Evolutionary conservation across 2,113 vertebrate species (phyloP).

Genomic region (Limanda limanda): DNA sequence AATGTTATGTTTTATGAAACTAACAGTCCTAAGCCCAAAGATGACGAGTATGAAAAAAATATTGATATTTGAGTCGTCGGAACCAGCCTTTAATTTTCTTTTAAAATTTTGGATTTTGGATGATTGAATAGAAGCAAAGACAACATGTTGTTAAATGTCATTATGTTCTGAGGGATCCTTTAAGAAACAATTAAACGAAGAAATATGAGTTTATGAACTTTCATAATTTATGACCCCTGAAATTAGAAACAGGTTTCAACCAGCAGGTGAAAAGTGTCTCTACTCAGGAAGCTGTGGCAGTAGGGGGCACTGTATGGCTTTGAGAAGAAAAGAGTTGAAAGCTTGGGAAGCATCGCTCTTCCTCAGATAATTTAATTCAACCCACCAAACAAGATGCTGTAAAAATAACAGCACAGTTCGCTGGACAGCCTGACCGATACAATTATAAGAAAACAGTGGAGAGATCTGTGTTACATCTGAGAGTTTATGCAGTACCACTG

Average conservation of each 20-base stretch:
- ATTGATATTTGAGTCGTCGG: too few relatives aligned
- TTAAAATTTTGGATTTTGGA: too few relatives aligned
- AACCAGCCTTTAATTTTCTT: background rate
- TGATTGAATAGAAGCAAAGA: too few relatives aligned
- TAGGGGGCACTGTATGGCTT: slow-evolving; percentile 84
- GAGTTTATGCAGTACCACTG: background rate
- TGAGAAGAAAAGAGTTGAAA: slow-evolving; percentile 54
- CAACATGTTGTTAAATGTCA: too few relatives aligned
- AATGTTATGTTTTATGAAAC: too few relatives aligned
- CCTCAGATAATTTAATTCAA: slow-evolving; percentile 38
- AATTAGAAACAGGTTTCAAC: background rate
- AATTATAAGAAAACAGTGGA: background rate
- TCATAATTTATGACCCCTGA: background rate
- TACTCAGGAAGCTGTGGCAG: slow-evolving; percentile 60
- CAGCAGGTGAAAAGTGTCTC: slow-evolving; percentile 16
- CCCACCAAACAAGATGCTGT: slow-evolving; percentile 31
- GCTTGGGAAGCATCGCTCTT: slow-evolving; percentile 23
- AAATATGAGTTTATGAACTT: too few relatives aligned
- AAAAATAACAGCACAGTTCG: slow-evolving; percentile 10
- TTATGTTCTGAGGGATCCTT: too few relatives aligned
- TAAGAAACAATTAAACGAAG: too few relatives aligned
- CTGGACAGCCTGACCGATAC: slow-evolving; percentile 5
- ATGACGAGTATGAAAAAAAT: too few relatives aligned
- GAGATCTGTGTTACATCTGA: slow-evolving; percentile 5
- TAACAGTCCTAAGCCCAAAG: too few relatives aligned